These are phyloP conservation scores for Samia ricini DNA, from an alignment of 1,140 invertebrate species.

Conservation along the genomic window DNA sequence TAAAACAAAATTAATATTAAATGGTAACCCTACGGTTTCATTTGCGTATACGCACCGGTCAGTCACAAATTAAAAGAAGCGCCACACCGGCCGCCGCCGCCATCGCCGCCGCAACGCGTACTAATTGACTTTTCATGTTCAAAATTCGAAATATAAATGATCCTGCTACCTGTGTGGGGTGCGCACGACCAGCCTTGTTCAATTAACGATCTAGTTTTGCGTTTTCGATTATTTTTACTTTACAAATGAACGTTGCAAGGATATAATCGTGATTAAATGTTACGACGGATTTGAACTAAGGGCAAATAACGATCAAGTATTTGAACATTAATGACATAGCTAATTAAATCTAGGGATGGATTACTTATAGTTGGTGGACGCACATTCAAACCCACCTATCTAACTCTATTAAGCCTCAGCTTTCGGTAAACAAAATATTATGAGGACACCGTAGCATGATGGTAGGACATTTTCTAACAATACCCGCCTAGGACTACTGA, in stretches of 20 bases:
- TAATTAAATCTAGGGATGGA: too few relatives aligned
- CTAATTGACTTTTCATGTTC: conserved; percentile 72
- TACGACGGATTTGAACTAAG: neutral
- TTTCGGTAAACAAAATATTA: too few relatives aligned
- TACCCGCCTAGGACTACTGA: too few relatives aligned
- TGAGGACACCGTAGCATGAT: too few relatives aligned
- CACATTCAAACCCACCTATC: too few relatives aligned
- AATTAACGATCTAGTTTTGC: conserved; percentile 29
- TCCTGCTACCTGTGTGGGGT: conserved; percentile 36
- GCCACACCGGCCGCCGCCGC: too few relatives aligned
- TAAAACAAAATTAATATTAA: too few relatives aligned
- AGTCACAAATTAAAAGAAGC: conserved; percentile 58
- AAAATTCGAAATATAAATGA: conserved; percentile 42
- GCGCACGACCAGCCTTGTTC: conserved; percentile 31
- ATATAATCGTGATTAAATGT: neutral
- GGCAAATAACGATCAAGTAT: too few relatives aligned
- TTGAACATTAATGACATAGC: too few relatives aligned
- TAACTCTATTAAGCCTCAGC: too few relatives aligned
- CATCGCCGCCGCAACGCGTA: conserved; percentile 29
- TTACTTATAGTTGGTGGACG: too few relatives aligned
- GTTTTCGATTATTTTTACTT: conserved; percentile 10
- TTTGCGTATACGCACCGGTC: conserved; percentile 52
- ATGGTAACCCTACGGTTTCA: conserved; percentile 17
- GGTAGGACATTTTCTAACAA: too few relatives aligned
- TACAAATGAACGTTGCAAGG: neutral